These are phyloP conservation scores for Parazoanthus swiftii DNA, from an alignment of 92 coral and sea anemone species.

Conservation along the genomic window DNA sequence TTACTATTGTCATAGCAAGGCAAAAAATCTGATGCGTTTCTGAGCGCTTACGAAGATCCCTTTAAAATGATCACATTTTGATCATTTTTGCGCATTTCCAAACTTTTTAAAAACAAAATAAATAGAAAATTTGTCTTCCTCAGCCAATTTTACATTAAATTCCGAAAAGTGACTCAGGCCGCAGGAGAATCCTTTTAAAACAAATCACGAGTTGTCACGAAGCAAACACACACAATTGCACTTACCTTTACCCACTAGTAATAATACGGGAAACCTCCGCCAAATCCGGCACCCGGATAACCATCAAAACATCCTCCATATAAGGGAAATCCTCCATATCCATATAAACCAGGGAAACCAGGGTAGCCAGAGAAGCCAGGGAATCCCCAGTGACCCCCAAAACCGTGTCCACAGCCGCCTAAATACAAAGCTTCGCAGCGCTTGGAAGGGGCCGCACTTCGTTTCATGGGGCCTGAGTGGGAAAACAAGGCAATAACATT, in stretches of 20 bases:
- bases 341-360: background rate
- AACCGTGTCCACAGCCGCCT: background rate
- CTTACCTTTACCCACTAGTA: background rate
- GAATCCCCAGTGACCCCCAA: background rate
- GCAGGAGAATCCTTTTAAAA: too few relatives aligned
- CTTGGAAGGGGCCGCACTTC: background rate
- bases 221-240: background rate
- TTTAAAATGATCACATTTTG: too few relatives aligned
- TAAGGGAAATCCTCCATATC: background rate
- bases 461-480: background rate
- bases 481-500: background rate
- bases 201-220: background rate
- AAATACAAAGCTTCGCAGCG: background rate
- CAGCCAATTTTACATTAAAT: too few relatives aligned
- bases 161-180: too few relatives aligned
- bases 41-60: too few relatives aligned
- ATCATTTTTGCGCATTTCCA: too few relatives aligned
- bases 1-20: too few relatives aligned
- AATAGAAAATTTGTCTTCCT: too few relatives aligned
- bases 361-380: constrained; percentile 5
- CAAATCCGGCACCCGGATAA: too few relatives aligned
- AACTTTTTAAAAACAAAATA: too few relatives aligned
- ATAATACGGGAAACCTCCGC: background rate
- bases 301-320: background rate
- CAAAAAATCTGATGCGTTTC: too few relatives aligned